Evolutionary conservation across 2,113 vertebrate genomes (phyloP).

Genomic region (mouse (Mus musculus)): DNA sequence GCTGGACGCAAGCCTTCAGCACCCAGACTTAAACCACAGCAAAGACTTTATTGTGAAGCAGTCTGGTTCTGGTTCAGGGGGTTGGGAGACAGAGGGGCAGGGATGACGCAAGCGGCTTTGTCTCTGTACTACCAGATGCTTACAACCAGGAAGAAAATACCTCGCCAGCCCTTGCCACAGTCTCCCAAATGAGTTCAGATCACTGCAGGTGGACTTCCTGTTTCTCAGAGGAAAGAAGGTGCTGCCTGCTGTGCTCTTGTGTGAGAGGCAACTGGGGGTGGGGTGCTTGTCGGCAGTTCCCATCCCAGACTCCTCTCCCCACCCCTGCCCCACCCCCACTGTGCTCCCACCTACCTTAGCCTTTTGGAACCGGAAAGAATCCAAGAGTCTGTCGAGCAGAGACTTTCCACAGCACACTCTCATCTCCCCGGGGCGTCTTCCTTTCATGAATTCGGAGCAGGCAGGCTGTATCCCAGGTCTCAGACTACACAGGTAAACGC

Average conservation of each 20-base stretch:
- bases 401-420: background rate
- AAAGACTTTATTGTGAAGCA: background rate
- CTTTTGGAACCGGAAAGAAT: background rate
- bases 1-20: background rate
- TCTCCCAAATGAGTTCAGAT: background rate
- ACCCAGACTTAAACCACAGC: background rate
- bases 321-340: background rate
- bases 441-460: background rate
- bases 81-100: too few relatives aligned
- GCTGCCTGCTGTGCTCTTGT: background rate
- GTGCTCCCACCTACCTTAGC: background rate
- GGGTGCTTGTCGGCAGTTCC: too few relatives aligned
- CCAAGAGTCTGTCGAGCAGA: rapidly evolving
- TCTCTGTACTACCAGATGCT: background rate
- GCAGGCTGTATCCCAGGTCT: background rate
- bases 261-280: background rate
- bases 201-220: background rate
- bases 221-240: background rate
- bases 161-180: rapidly evolving
- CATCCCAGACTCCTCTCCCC: background rate
- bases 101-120: too few relatives aligned
- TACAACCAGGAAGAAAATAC: background rate
- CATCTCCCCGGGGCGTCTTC: background rate
- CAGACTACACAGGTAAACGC: background rate
- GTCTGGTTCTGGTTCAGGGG: too few relatives aligned